Conservation (phyloP, 2,888 invertebrate species). For the Lagria hirta region DNA sequence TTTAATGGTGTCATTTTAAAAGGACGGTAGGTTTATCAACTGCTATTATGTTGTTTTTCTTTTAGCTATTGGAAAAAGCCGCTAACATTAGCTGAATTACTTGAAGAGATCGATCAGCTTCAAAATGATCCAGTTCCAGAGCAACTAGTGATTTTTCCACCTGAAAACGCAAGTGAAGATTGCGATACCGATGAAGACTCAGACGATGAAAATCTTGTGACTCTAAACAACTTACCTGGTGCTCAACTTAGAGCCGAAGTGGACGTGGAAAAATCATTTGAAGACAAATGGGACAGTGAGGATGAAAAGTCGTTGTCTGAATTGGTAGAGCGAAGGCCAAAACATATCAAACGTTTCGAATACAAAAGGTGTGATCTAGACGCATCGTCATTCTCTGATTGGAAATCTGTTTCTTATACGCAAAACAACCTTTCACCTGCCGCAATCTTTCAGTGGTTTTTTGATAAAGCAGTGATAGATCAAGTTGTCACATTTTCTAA, state of each 20-base stretch:
- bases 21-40: not conserved
- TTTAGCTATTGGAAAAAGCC: not conserved
- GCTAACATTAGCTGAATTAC: not conserved
- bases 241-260: constrained; percentile 26
- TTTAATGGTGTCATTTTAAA: not conserved
- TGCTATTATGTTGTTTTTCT: not conserved
- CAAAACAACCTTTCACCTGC: constrained; percentile 2
- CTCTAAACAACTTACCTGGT: constrained; percentile 24
- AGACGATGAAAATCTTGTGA: constrained; percentile 22
- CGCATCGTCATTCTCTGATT: not conserved
- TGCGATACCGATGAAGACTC: constrained; percentile 25
- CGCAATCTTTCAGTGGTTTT: constrained; percentile 2
- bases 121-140: not conserved
- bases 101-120: not conserved
- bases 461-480: not conserved
- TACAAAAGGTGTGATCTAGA: constrained; percentile 1
- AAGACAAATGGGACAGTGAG: constrained; percentile 4
- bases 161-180: constrained; percentile 1
- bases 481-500: not conserved
- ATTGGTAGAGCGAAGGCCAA: not conserved
- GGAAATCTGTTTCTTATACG: not conserved
- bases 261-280: constrained; percentile 8
- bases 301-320: constrained; percentile 1
- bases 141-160: not conserved
- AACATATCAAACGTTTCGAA: not conserved